These are phyloP conservation scores for Rhynchopsitta pachyrhyncha DNA, from an alignment of 2,113 vertebrate genomes.

Conservation along the genomic window DNA sequence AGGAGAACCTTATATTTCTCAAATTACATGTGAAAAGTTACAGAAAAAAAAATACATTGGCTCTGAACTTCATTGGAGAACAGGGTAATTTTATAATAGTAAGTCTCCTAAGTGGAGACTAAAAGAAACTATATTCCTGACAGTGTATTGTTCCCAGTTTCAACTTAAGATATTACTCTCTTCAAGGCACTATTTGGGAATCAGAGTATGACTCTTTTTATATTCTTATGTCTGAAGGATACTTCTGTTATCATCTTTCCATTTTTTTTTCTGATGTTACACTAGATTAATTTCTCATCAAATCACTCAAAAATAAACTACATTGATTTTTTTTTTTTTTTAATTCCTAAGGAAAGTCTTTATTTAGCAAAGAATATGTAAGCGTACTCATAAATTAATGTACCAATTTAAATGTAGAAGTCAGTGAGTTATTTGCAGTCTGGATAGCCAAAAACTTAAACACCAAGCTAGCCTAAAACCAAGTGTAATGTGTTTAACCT, in stretches of 20 bases:
- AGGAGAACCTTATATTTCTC: not conserved
- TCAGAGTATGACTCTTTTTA: not conserved
- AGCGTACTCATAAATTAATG: not conserved
- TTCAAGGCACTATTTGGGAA: not conserved
- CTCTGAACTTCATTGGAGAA: not conserved
- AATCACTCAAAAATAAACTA: not conserved
- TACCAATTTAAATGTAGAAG: not conserved
- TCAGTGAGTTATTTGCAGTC: not conserved
- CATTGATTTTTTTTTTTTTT: not conserved
- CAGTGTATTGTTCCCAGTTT: not conserved
- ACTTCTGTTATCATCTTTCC: not conserved
- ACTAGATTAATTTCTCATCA: not conserved
- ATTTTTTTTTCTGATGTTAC: not conserved
- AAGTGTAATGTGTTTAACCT: not conserved
- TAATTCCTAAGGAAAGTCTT: not conserved
- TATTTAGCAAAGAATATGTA: not conserved
- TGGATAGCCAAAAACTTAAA: not conserved
- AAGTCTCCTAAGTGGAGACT: not conserved
- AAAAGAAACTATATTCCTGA: not conserved
- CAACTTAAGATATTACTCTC: not conserved
- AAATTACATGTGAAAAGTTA: not conserved
- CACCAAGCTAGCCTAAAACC: accelerated
- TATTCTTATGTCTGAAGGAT: not conserved
- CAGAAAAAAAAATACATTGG: not conserved
- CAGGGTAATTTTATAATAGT: not conserved